Percentiles rank a stretch among this genome's conserved stretches.
Conservation (phyloP, 2,797 vertebrate species). For the Spondyliosoma cantharus region DNA sequence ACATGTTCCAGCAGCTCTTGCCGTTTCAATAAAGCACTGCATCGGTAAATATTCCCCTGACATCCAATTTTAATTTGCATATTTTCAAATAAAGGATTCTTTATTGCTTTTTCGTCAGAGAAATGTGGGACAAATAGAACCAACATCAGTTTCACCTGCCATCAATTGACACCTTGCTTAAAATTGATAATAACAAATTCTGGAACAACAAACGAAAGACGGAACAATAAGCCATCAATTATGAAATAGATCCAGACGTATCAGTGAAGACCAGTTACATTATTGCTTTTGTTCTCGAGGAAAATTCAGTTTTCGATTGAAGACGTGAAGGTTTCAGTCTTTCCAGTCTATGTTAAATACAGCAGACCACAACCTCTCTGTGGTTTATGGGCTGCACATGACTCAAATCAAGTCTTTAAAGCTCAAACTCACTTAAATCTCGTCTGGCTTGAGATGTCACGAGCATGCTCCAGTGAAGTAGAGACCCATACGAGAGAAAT, state of each 20-base stretch:
- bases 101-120: constrained; percentile 17
- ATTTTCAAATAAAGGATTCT: constrained; percentile 21
- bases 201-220: not conserved
- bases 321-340: constrained; percentile 69
- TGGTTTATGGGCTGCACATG: constrained; percentile 67
- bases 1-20: constrained; percentile 27
- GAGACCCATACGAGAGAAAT: not conserved
- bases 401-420: constrained; percentile 71
- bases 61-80: constrained; percentile 11
- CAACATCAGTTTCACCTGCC: not conserved
- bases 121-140: not conserved
- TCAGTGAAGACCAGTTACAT: not conserved
- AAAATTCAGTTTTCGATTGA: constrained; percentile 32
- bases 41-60: constrained; percentile 17
- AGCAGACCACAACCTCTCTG: constrained; percentile 46
- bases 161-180: not conserved
- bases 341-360: constrained; percentile 24
- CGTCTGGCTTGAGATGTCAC: constrained; percentile 7
- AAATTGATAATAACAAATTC: not conserved
- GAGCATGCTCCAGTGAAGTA: not conserved
- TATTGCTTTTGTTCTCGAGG: constrained; percentile 27
- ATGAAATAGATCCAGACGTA: not conserved
- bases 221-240: not conserved
- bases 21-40: constrained; percentile 15
- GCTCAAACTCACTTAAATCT: constrained; percentile 48